Conservation (phyloP, 1,140 invertebrate species). For the Lucilia cuprina region DNA sequence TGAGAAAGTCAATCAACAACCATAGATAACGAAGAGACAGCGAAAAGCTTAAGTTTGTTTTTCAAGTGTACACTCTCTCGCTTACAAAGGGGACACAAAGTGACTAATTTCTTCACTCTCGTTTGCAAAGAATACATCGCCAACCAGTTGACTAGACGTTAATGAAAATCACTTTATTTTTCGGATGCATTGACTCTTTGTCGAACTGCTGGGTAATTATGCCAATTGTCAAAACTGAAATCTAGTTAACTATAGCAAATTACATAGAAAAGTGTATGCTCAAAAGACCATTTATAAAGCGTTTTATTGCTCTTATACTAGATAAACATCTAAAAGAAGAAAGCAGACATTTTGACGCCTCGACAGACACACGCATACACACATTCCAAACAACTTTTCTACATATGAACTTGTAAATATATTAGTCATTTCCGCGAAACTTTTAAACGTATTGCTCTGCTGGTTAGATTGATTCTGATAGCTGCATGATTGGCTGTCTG, state of each 20-base stretch:
- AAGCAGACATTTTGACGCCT: conserved; percentile 1
- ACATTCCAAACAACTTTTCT: neutral
- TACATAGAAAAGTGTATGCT: neutral
- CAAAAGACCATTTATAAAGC: neutral
- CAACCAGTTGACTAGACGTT: too few species aligned
- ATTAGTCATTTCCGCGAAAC: neutral
- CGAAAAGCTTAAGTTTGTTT: too few species aligned
- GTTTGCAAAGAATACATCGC: too few species aligned
- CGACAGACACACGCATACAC: neutral
- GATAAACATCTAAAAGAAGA: neutral
- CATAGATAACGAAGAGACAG: too few species aligned
- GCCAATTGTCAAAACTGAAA: neutral
- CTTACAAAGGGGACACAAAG: too few species aligned
- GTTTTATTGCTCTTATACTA: neutral
- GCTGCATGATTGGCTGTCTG: neutral
- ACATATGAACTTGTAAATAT: neutral
- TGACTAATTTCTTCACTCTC: too few species aligned
- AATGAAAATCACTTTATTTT: too few species aligned
- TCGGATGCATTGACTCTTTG: too few species aligned
- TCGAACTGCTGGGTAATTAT: too few species aligned
- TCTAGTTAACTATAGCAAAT: neutral
- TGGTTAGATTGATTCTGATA: neutral
- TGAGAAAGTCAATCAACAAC: too few species aligned
- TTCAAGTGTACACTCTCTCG: too few species aligned
- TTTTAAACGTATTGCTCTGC: neutral